These are phyloP conservation scores for Lypha dubia DNA, from an alignment of 2,888 invertebrate genomes.

Conservation along the genomic window DNA sequence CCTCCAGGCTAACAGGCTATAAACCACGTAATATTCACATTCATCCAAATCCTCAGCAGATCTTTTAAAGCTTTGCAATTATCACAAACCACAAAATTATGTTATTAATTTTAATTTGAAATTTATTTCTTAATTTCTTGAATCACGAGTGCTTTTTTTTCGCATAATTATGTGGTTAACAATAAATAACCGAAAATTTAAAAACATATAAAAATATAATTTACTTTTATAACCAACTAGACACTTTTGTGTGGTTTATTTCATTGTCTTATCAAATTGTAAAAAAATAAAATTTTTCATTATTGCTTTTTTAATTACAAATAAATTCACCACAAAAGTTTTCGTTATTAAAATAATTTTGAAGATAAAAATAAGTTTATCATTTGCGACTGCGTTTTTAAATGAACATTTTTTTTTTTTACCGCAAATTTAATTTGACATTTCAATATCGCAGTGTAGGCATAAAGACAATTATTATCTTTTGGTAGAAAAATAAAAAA, in stretches of 20 bases:
- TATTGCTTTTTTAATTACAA: background rate
- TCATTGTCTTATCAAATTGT: constrained; percentile 43
- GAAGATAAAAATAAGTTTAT: constrained; percentile 28
- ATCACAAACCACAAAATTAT: background rate
- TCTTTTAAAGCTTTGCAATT: background rate
- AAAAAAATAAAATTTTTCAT: no score
- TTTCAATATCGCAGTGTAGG: constrained; percentile 33
- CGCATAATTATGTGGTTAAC: constrained; percentile 9
- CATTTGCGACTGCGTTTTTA: background rate
- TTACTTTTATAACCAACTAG: background rate
- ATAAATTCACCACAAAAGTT: constrained; percentile 8
- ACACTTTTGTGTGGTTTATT: constrained; percentile 39
- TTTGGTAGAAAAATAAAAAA: no score
- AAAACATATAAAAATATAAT: constrained; percentile 10
- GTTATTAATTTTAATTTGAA: background rate
- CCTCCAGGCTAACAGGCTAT: no score
- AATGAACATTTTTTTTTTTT: constrained; percentile 37
- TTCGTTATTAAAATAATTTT: background rate
- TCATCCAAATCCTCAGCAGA: no score
- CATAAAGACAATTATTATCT: constrained; percentile 26
- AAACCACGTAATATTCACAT: no score
- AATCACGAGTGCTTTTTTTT: background rate
- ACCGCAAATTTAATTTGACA: constrained; percentile 55
- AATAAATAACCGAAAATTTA: background rate
- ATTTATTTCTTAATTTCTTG: constrained; percentile 1